Percentiles rank a stretch among this genome's conserved stretches.
Conservation (phyloP, 1,140 invertebrate genomes). For the Tetranychus cinnabarinus region DNA sequence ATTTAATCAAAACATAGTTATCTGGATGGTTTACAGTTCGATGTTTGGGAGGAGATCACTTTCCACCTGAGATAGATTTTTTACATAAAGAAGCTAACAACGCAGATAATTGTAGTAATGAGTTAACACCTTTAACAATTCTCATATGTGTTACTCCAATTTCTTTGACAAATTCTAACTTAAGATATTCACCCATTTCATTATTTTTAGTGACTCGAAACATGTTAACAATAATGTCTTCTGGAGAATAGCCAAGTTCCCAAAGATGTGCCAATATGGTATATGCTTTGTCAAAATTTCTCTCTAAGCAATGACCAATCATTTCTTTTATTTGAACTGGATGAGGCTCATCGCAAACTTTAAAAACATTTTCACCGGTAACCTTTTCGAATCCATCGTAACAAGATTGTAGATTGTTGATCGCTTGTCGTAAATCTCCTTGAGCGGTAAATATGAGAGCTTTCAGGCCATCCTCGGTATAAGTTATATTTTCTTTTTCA, state of each 20-base stretch:
- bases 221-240: slow-evolving; percentile 86
- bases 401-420: slow-evolving; percentile 97
- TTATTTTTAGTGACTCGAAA: slow-evolving; percentile 77
- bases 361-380: slow-evolving; percentile 89
- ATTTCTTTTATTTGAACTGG: slow-evolving; percentile 77
- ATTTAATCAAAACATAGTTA: no score
- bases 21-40: no score
- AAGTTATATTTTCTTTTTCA: slow-evolving; percentile 37
- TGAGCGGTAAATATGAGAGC: slow-evolving; percentile 94
- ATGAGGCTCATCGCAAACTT: slow-evolving; percentile 98
- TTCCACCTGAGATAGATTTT: slow-evolving; percentile 5
- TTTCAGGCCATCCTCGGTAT: slow-evolving; percentile 79
- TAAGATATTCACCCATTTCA: slow-evolving; percentile 49
- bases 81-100: slow-evolving; percentile 56
- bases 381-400: slow-evolving; percentile 78
- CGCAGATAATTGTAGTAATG: slow-evolving; percentile 68
- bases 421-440: slow-evolving; percentile 85
- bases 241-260: slow-evolving; percentile 76
- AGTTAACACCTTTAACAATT: slow-evolving; percentile 63
- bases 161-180: slow-evolving; percentile 73
- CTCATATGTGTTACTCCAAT: slow-evolving; percentile 75
- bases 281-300: slow-evolving; percentile 65
- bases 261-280: slow-evolving; percentile 65
- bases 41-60: no score
- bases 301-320: slow-evolving; percentile 52